Evolutionary conservation across 2,888 invertebrate genomes (phyloP), one percentile per base, ranked within the genome.

Genomic region (Temnothorax ravouxi): DNA sequence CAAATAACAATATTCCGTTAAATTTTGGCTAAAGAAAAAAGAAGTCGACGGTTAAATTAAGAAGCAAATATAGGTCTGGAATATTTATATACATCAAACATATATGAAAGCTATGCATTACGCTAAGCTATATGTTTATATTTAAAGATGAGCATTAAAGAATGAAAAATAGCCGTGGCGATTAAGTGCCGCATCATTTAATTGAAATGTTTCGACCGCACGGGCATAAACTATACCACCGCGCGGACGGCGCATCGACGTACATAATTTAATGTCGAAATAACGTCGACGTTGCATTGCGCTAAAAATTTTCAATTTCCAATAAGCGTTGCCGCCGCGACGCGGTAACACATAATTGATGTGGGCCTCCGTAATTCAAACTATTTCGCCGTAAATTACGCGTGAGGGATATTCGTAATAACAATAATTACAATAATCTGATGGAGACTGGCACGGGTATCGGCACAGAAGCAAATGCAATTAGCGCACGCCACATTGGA

Each of bases 351-450:
- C 72, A 72, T 80, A 80, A 80, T 80, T 80, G 79, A 80, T 80
- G 59, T 21, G 75, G 25, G 25, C 72, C 59, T 47, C 59, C 79
- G 72, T 72, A 80, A 80, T 80, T 80, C 79, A 80, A 80, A 80
- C 71, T 80, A 71, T 80, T 80, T 72, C 67, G 79, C 59, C 79
- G 79, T 83, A 79, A 83, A 83, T 83, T 83, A 83, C 79, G 79
- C 79, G 67, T 41, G 50, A 61, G 83, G 69, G 79, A 83, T 83
- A 83, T 83, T 83, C 83, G 83, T 83, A 83, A 83, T 83, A 83
- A 83, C 79, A 83, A 83, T 79, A 79, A 83, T 83, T 83, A 83
- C 67, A 79, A 83, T 83, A 79, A 80, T 80, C 79, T 80, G 79
- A 80, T 80, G 72, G 79, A 59, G 79, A 72, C 59, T 38, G 79